phyloP scores from a whole-genome alignment of 2,888 invertebrate species.

The Oscheius sp. region DNA sequence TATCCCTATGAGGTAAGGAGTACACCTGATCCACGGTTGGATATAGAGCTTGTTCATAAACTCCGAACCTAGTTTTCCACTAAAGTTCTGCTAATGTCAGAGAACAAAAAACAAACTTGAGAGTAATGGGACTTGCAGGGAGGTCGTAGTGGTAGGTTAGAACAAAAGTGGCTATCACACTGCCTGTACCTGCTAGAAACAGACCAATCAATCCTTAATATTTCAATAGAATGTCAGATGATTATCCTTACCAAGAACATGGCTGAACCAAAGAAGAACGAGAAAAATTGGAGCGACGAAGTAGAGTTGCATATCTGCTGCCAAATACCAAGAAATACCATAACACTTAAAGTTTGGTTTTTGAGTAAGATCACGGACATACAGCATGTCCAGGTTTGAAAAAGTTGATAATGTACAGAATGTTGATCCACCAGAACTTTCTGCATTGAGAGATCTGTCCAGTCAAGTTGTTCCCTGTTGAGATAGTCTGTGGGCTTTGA shows the following conservation, averaged over 20 bases:
- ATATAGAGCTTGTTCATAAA: slow-evolving; percentile 13
- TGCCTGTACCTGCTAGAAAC: background rate
- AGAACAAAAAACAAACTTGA: too few species aligned
- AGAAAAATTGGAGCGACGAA: slow-evolving; percentile 12
- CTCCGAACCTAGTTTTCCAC: too few species aligned
- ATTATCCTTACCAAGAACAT: too few species aligned
- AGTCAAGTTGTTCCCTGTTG: slow-evolving; percentile 4
- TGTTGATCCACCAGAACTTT: slow-evolving; percentile 44
- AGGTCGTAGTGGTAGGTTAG: background rate
- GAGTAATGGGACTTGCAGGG: background rate
- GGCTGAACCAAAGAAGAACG: background rate
- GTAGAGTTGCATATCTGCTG: background rate
- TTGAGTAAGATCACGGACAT: background rate
- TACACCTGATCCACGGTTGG: slow-evolving; percentile 73
- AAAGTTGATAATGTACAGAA: slow-evolving; percentile 54
- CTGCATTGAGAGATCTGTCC: slow-evolving; percentile 3
- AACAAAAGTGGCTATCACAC: background rate
- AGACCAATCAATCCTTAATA: background rate
- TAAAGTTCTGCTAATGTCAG: too few species aligned
- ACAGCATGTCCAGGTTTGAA: background rate
- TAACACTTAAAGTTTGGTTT: background rate
- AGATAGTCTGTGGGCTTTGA: background rate
- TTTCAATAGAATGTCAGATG: background rate
- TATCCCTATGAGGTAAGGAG: slow-evolving; percentile 74
- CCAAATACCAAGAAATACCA: slow-evolving; percentile 14